Evolutionary conservation across 2,797 vertebrate genomes (phyloP).

Genomic region (Falco columbarius): DNA sequence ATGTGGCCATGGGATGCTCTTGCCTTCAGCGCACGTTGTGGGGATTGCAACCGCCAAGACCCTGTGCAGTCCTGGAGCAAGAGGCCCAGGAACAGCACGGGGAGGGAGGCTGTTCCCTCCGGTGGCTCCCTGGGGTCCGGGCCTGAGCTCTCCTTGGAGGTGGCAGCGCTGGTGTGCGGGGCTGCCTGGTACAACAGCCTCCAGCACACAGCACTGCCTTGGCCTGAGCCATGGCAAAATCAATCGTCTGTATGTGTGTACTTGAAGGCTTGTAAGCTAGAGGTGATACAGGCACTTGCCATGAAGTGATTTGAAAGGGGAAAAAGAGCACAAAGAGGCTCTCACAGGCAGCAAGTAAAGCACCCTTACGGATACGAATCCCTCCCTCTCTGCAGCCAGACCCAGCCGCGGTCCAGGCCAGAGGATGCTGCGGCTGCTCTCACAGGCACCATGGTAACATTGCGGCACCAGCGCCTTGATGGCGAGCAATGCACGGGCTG

Average conservation of each 20-base stretch:
- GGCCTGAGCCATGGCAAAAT: fast-evolving
- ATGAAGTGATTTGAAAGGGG: neutral
- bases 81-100: neutral
- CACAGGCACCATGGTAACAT: neutral
- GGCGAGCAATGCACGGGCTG: fast-evolving
- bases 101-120: fast-evolving
- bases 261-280: neutral
- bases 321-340: neutral
- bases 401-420: neutral
- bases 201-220: neutral
- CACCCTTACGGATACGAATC: fast-evolving
- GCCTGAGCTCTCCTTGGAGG: fast-evolving
- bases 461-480: fast-evolving
- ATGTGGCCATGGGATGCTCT: fast-evolving
- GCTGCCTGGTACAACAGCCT: neutral
- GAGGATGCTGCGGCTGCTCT: neutral
- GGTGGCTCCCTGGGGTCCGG: fast-evolving
- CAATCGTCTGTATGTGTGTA: fast-evolving
- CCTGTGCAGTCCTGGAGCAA: fast-evolving
- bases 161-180: neutral
- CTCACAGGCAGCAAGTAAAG: neutral
- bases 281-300: neutral
- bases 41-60: neutral
- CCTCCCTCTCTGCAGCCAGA: fast-evolving
- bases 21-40: fast-evolving